Evolutionary conservation across 2,888 invertebrate species (phyloP).

Genomic region (Melanargia galathea): DNA sequence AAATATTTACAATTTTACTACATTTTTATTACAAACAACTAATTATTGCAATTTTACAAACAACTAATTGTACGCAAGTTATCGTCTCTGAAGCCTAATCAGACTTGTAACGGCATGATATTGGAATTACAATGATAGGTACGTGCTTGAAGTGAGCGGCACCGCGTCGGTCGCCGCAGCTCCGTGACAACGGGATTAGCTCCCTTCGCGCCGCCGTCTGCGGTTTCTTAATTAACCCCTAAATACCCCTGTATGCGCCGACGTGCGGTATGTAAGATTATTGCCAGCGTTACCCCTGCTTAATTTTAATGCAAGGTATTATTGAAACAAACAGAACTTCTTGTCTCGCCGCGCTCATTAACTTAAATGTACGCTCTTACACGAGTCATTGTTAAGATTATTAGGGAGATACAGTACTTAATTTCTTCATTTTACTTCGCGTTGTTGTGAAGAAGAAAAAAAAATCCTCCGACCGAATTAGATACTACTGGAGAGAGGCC

Average conservation of each 20-base stretch:
- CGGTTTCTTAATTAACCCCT: constrained; percentile 81
- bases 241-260: constrained; percentile 70
- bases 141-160: constrained; percentile 47
- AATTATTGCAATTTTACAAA: too few relatives aligned
- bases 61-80: too few relatives aligned
- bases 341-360: constrained; percentile 54
- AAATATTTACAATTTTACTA: too few relatives aligned
- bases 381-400: constrained; percentile 45
- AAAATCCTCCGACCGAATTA: too few relatives aligned
- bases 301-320: constrained; percentile 74
- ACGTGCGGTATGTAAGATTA: constrained; percentile 71
- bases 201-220: constrained; percentile 60
- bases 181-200: constrained; percentile 77
- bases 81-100: neutral
- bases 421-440: constrained; percentile 11
- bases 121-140: constrained; percentile 51
- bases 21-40: too few relatives aligned
- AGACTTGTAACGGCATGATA: constrained; percentile 29
- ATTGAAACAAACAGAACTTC: constrained; percentile 71
- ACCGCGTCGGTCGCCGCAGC: constrained; percentile 67
- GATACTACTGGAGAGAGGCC: too few relatives aligned
- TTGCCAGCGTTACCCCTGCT: constrained; percentile 70
- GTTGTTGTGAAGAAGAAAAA: neutral
- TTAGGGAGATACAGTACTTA: constrained; percentile 39
- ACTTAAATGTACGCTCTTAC: constrained; percentile 50